Base-by-base conservation (phyloP, 2,888 invertebrate genomes). In the Sinelater perroti region DNA sequence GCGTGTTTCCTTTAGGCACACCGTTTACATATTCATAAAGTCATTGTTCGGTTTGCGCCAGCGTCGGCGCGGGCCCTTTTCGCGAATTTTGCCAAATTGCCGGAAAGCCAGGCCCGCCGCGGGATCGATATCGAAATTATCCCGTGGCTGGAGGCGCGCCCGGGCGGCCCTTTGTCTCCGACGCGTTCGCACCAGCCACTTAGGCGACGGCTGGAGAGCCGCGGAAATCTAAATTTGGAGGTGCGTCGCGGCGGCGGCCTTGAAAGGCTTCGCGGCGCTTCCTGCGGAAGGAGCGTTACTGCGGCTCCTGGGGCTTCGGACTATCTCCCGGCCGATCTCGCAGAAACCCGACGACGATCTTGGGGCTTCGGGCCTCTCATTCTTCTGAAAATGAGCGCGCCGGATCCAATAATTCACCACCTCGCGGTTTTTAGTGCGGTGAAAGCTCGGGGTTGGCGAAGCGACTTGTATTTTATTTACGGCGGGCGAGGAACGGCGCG, bases 1-100 rank as follows among this genome's bases (percentile, higher is more conserved):
- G 35, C 24, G 21, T 44, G 35, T 52, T 50, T 38, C 42, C 31
- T 30, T 28, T 42, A 38, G 55, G 55, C 31, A 49, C 55, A 40
- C 38, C 38, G 31, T 55, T 49, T 55, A 49, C 55, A 55, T 55
- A 55, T 55, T 55, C 55, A 55, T 55, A 47, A 55, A 55, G 7
- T 47, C 40, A 16, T 52, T 24, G 31, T 33, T 30, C 47, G 35
- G 7, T 35, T 35, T 47, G 24, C 11, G n/a, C 13, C 6, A 35
- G n/a, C 35, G 11, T 30, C 17, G 17, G 8, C 14, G 11, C 16
- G 31, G 7, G 13, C 14, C 10, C 10, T 46, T 54, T 46, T 45
- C n/a, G 8, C 31, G 21, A 35, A 49, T 14, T 35, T 21, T 20
- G 3, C 21, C 18, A 38, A 38, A 24, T 42, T 42, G 10, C 26